Evolutionary conservation across 92 coral and sea anemone genomes (phyloP), one percentile per base, ranked within the genome.

Genomic region (Heteractis magnifica): DNA sequence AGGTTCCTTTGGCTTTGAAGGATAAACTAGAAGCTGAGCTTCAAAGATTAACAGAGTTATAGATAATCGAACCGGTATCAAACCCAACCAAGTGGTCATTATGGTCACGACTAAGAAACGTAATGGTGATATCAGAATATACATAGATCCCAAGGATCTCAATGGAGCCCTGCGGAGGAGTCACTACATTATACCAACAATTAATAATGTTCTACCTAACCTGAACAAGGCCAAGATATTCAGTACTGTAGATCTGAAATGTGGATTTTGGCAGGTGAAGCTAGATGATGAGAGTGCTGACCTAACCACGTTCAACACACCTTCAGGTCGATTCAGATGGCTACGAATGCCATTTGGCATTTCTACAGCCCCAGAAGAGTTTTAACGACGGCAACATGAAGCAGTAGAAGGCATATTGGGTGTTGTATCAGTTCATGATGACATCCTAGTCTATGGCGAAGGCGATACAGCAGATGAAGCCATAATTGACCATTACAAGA

Each of bases 1-100:
- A 83, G 85, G 76, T 89, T 20, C 87, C 92, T 50, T 77, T 77
- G 10, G 59, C 81, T 50, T 18, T 48, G 81, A 77, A 77, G 50
- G 60, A 53, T 53, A 53, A 53, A 11, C 79, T 83, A 51, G 49
- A 75, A 70, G 80, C 80, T n/a, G 81, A 53, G 80, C 81, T 83
- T 72, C 81, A 74, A 10, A 52, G 80, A 74, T 55, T 83, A 60
- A 74, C 80, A 48, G 81, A 83, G 52, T 68, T 56, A 75, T 51
- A 74, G 20, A 74, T 83, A 20, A 83, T 83, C n/a, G 86, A 82
- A 55, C 71, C 79, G 10, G 86, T 82, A 72, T 72, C 80, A 48
- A 72, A 82, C 11, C 86, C 80, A 5, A 82, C 85, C 64, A 4
- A 64, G 23, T 81, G 85, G 85, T 77, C 70, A 78, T 68, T 34